These are phyloP conservation scores for Toxotes jaculatrix DNA, from an alignment of 2,113 vertebrate species.

Conservation along the genomic window DNA sequence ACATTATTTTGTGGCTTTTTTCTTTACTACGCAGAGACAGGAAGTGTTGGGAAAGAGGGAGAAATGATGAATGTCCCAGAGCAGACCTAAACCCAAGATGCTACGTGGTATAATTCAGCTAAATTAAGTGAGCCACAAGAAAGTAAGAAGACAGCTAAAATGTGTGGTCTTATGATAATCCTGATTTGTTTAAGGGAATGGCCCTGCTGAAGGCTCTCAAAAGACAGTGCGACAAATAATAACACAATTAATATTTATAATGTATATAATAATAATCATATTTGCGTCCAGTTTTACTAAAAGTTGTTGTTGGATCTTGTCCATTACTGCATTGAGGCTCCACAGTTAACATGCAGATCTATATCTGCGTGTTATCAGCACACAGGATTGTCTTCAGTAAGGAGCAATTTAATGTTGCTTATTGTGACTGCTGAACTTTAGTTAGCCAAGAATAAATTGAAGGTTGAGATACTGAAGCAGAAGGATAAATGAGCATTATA, in stretches of 20 bases:
- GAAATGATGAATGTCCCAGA: conserved; percentile 22
- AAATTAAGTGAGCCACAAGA: neutral
- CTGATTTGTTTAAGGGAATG: conserved; percentile 18
- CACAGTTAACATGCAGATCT: neutral
- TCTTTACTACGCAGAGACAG: neutral
- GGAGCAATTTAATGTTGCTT: neutral
- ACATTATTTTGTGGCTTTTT: neutral
- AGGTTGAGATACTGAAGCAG: conserved; percentile 15
- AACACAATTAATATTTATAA: neutral
- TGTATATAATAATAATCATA: too few relatives aligned
- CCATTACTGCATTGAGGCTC: neutral
- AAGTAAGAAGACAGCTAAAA: neutral
- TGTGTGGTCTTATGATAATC: neutral
- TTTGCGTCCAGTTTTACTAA: neutral
- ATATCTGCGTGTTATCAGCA: neutral
- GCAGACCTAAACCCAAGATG: neutral
- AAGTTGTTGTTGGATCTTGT: neutral
- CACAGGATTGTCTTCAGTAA: neutral
- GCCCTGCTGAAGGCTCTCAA: conserved; percentile 1
- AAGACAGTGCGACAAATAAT: conserved; percentile 16
- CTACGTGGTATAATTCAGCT: neutral
- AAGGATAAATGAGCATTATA: conserved; percentile 9
- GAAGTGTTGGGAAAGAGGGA: conserved; percentile 27
- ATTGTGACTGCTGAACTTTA: neutral
- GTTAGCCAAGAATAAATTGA: neutral